Conservation (phyloP, 2,888 invertebrate genomes). For the Pterostichus niger region DNA sequence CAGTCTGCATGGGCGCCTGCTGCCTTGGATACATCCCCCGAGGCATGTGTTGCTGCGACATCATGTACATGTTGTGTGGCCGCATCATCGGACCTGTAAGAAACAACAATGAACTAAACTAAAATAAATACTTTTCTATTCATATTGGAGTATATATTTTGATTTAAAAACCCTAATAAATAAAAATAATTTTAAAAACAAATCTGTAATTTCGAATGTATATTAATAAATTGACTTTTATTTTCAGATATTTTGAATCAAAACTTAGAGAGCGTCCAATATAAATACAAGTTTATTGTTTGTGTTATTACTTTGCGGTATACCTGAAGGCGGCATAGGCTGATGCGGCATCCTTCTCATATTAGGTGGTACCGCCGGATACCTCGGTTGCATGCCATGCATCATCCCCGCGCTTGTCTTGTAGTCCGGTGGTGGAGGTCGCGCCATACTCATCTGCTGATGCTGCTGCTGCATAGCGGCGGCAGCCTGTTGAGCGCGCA, state of each 20-base stretch:
- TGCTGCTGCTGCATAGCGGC: constrained; percentile 73
- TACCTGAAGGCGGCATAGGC: constrained; percentile 85
- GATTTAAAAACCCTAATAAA: too few species aligned
- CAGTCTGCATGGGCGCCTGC: constrained; percentile 81
- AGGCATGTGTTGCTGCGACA: constrained; percentile 79
- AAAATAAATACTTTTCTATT: too few species aligned
- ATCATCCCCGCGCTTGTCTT: constrained; percentile 82
- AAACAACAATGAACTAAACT: too few species aligned
- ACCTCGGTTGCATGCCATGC: constrained; percentile 75
- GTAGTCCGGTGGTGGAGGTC: constrained; percentile 93
- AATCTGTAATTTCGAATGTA: too few species aligned
- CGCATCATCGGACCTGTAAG: constrained; percentile 83
- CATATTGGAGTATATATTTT: too few species aligned
- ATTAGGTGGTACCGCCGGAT: constrained; percentile 78
- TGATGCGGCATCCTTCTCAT: constrained; percentile 85
- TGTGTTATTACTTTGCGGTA: constrained; percentile 68
- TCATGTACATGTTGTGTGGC: constrained; percentile 82
- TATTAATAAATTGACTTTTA: too few species aligned
- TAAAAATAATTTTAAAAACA: too few species aligned
- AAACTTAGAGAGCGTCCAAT: constrained; percentile 11
- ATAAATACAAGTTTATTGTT: neutral
- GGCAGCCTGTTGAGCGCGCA: constrained; percentile 75
- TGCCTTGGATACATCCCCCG: constrained; percentile 79
- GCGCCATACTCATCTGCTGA: constrained; percentile 73
- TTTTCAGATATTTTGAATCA: neutral